A percentile compares a stretch with the other conserved stretches of the same genome.
These are phyloP conservation scores for Rousettus leschenaultii DNA, from an alignment of 2,113 vertebrate species.

Conservation along the genomic window DNA sequence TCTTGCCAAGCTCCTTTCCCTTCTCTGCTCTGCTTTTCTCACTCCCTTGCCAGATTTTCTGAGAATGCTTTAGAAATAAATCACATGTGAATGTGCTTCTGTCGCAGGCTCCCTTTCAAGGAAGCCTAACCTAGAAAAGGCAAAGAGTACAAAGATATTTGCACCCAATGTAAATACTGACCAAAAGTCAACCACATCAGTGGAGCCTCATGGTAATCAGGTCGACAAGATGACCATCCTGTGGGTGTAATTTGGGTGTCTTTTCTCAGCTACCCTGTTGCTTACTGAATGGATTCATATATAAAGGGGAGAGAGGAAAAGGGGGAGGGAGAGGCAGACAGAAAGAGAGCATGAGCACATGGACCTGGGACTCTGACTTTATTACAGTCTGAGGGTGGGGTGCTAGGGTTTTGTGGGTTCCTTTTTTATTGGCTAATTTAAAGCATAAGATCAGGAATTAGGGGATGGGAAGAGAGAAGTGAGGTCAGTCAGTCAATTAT, in stretches of 20 bases:
- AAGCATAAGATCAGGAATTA: background rate
- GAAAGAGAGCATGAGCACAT: no score
- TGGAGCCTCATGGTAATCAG: background rate
- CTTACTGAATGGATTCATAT: background rate
- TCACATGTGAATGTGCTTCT: background rate
- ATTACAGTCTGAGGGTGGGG: background rate
- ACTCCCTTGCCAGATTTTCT: background rate
- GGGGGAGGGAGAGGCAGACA: no score
- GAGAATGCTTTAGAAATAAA: background rate
- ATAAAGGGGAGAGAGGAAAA: background rate
- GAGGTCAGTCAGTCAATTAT: background rate
- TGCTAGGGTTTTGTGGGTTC: background rate
- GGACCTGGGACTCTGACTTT: background rate
- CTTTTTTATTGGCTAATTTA: background rate
- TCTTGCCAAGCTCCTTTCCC: background rate
- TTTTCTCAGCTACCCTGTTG: background rate
- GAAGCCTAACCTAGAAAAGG: background rate
- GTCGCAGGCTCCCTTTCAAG: background rate
- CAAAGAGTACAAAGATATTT: background rate
- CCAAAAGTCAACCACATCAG: background rate
- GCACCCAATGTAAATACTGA: background rate
- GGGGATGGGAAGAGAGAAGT: background rate
- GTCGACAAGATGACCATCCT: background rate
- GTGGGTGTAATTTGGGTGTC: background rate
- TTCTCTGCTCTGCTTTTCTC: background rate